phyloP scores from a whole-genome alignment of 2,888 invertebrate species.

The Pimpla rufipes region DNA sequence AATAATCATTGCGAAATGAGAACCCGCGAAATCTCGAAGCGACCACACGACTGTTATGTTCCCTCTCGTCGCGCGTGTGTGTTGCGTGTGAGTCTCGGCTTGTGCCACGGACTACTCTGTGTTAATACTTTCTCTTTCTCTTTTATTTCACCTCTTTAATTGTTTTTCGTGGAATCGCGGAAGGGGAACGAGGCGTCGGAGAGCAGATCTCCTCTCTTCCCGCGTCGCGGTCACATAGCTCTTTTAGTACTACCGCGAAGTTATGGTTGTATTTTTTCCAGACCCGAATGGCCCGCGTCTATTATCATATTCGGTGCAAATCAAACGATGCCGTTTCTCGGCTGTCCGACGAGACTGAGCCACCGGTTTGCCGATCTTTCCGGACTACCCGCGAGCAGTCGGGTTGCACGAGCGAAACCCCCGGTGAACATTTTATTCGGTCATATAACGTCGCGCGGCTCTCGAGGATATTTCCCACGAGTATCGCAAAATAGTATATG shows the following conservation, averaged over 20 bases:
- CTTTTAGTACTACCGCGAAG: conserved; percentile 41
- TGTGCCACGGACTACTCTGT: conserved; percentile 23
- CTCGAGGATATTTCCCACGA: conserved; percentile 23
- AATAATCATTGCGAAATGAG: conserved; percentile 49
- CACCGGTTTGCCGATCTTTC: conserved; percentile 24
- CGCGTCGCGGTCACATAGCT: conserved; percentile 33
- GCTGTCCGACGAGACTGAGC: conserved; percentile 2
- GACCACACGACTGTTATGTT: conserved; percentile 56
- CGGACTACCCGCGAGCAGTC: conserved; percentile 9
- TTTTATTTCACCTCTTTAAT: conserved; percentile 65
- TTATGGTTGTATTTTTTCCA: conserved; percentile 28
- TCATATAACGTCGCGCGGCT: conserved; percentile 61
- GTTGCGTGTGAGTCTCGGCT: conserved; percentile 18
- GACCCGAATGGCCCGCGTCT: conserved; percentile 26
- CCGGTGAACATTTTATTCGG: conserved; percentile 58
- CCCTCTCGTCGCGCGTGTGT: conserved; percentile 2
- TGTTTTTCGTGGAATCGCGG: conserved; percentile 65
- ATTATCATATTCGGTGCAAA: conserved; percentile 42
- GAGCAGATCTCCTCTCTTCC: conserved; percentile 36
- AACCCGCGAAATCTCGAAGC: conserved; percentile 59
- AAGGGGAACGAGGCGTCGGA: conserved; percentile 15
- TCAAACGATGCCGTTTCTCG: conserved; percentile 39
- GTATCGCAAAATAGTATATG: not conserved
- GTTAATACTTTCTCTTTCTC: conserved; percentile 62
- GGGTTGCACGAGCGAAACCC: conserved; percentile 17